Evolutionary conservation across 2,113 vertebrate species (phyloP), one percentile per base, ranked within the genome.

Genomic region (Marmota flaviventris): DNA sequence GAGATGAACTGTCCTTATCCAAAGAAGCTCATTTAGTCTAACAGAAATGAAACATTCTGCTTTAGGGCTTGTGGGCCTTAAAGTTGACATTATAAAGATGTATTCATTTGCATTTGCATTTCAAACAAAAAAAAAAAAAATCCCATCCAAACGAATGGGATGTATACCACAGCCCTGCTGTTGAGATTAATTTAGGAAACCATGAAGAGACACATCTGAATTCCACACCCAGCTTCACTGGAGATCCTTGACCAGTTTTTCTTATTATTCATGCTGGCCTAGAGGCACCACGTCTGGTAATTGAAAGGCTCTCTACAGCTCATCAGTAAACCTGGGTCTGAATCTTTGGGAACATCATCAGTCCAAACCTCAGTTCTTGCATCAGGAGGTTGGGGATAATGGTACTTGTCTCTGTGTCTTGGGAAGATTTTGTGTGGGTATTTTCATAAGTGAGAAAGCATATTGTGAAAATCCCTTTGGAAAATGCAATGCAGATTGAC

Each of bases 71-170:
- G 0, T n/a, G n/a, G 24, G 1, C 91, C 61, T 85, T 48, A 81
- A 90, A 82, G 65, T 29, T 96, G 78, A 61, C 22, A 39, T 69
- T 82, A 63, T 76, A 70, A 69, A 91, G 87, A 70, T 56, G 86
- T 29, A 93, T 85, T 22, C 17, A 51, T 86, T 86, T 96, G 42
- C 42, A 3, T 92, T 82, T 92, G 24, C 9, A 91, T 86, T 81
- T 61, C 67, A 79, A 27, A 5, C 48, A 87, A 34, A 27, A 61
- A 86, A 79, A 34, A 69, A 34, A 86, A 79, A 34, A 69, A 34
- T 39, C n/a, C 10, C 22, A 24, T 63, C n/a, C 34, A 12, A 48
- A 61, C 85, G 27, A 88, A 53, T 67, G 27, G 29, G 48, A 65
- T 69, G 17, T 24, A 4, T 22, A 83, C 56, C 56, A 56, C 56